Conservation (phyloP, 2,797 vertebrate genomes). For the Apodemus agrarius region DNA sequence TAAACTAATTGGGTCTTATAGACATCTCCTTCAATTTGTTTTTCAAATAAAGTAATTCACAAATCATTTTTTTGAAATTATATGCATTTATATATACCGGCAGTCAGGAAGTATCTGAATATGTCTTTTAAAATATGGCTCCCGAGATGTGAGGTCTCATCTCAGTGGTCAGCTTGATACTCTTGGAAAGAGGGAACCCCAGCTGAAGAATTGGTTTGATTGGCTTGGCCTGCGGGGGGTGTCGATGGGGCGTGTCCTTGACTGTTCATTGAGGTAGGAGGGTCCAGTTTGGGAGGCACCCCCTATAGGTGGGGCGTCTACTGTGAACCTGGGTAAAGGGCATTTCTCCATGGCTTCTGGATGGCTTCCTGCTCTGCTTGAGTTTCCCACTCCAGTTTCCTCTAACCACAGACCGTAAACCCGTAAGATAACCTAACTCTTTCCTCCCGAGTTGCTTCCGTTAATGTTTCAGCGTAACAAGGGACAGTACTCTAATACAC, state of each 20-base stretch:
- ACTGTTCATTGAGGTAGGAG: neutral
- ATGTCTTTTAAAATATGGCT: neutral
- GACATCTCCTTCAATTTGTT: neutral
- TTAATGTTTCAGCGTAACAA: neutral
- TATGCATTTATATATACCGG: neutral
- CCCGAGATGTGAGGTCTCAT: neutral
- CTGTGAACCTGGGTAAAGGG: neutral
- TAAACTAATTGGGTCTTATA: neutral
- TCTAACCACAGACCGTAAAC: neutral
- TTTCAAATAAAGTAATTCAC: conserved; percentile 1
- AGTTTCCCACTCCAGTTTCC: neutral
- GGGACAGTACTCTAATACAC: neutral
- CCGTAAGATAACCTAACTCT: neutral
- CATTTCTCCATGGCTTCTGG: neutral
- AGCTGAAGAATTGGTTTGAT: neutral
- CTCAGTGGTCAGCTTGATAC: neutral
- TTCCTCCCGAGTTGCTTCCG: neutral
- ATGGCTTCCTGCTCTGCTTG: neutral
- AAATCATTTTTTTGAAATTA: conserved; percentile 38
- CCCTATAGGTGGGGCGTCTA: neutral
- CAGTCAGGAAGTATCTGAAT: conserved; percentile 53
- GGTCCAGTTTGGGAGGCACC: neutral
- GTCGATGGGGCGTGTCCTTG: neutral
- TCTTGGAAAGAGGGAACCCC: too few relatives aligned
- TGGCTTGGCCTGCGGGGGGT: neutral